Percentiles rank a stretch among this genome's conserved stretches.
These are phyloP conservation scores for Stictocephala bisonia DNA, from an alignment of 2,888 invertebrate species.

Conservation along the genomic window DNA sequence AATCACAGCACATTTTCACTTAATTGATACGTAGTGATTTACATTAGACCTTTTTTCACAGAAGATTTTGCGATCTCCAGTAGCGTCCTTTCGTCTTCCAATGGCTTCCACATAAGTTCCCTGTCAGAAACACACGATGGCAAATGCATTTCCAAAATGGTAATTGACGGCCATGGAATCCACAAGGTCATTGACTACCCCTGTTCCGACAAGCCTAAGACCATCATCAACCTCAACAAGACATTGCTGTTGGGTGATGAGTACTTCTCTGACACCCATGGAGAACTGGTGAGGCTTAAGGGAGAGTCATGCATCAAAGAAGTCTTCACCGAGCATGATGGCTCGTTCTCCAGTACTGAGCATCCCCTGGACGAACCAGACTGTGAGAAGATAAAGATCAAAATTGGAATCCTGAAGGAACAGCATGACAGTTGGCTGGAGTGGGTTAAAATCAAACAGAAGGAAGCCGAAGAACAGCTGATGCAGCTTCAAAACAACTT, in stretches of 20 bases:
- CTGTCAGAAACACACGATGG: not conserved
- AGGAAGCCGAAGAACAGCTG: conserved; percentile 4
- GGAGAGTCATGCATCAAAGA: not conserved
- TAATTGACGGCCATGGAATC: not conserved
- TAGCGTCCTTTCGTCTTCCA: conserved; percentile 5
- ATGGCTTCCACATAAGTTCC: not conserved
- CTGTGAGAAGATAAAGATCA: conserved; percentile 17
- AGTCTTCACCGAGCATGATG: not conserved
- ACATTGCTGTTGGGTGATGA: conserved; percentile 21
- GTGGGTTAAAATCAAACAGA: conserved; percentile 7
- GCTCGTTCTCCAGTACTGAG: not conserved
- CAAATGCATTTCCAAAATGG: not conserved
- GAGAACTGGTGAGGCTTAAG: not conserved
- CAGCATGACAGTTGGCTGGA: conserved; percentile 12
- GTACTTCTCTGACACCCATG: not conserved
- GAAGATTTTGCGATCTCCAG: too few species aligned
- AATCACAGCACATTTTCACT: too few species aligned
- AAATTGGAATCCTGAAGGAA: conserved; percentile 9
- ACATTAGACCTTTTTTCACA: too few species aligned
- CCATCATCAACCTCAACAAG: conserved; percentile 10
- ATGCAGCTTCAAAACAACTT: conserved; percentile 11
- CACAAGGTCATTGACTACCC: not conserved
- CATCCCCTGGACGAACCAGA: not conserved
- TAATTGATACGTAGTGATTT: too few species aligned
- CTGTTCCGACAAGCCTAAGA: not conserved